Percentiles rank a stretch among this genome's conserved stretches.
Evolutionary conservation across 2,888 invertebrate species (phyloP).

Genomic region (Venusia cambrica): DNA sequence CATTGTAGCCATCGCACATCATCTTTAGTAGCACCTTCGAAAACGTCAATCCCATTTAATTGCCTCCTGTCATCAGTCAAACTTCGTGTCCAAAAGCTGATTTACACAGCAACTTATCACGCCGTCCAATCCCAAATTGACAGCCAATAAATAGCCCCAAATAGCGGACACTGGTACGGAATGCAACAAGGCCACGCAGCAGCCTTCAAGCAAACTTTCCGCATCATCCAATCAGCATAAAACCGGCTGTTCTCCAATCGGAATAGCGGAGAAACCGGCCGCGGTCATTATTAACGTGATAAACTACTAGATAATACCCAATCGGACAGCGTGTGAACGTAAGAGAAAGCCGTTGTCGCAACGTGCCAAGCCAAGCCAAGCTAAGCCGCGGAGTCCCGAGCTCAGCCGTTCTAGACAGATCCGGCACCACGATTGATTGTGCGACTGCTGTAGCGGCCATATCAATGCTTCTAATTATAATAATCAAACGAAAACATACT

Average conservation of each 20-base stretch:
- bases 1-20: too few species aligned
- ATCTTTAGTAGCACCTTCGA: too few species aligned
- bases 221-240: conserved; percentile 72
- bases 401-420: conserved; percentile 47
- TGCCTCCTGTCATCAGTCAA: conserved; percentile 26
- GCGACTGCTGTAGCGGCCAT: conserved; percentile 40
- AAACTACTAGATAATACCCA: conserved; percentile 76
- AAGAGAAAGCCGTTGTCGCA: conserved; percentile 74
- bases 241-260: conserved; percentile 63
- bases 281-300: conserved; percentile 73
- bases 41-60: conserved; percentile 24
- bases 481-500: conserved; percentile 41
- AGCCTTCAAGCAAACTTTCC: conserved; percentile 66
- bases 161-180: conserved; percentile 59
- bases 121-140: conserved; percentile 45
- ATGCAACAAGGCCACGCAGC: conserved; percentile 71
- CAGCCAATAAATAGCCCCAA: conserved; percentile 59
- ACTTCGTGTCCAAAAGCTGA: conserved; percentile 32
- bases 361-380: conserved; percentile 55
- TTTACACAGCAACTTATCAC: conserved; percentile 47
- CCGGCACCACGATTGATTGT: conserved; percentile 51
- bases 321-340: conserved; percentile 77
- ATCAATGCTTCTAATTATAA: conserved; percentile 49
- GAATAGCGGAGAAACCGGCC: conserved; percentile 69
- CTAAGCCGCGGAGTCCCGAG: too few species aligned